phyloP scores from a whole-genome alignment of 2,888 invertebrate species.

The Poecilobothrus nobilitatus region DNA sequence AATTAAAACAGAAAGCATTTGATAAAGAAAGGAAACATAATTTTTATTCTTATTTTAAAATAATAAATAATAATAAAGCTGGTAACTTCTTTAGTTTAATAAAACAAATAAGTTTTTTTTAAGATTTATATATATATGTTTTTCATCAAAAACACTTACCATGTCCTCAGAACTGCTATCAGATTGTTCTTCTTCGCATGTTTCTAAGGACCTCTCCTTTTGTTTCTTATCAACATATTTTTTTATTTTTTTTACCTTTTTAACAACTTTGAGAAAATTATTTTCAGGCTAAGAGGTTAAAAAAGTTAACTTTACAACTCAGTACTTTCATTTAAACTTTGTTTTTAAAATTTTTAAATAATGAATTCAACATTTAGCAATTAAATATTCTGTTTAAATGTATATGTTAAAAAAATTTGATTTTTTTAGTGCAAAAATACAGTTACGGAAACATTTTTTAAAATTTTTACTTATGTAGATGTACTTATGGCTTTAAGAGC shows the following conservation, averaged over 20 bases:
- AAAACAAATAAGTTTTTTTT: not conserved
- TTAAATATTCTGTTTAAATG: too few relatives aligned
- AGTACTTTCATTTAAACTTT: too few relatives aligned
- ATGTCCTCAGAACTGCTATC: conserved; percentile 61
- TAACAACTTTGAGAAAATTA: conserved; percentile 41
- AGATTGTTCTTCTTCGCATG: conserved; percentile 43
- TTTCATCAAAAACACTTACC: conserved; percentile 48
- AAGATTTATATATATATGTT: not conserved
- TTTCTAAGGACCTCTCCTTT: conserved; percentile 24
- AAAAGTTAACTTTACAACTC: too few relatives aligned
- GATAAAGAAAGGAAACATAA: conserved; percentile 42
- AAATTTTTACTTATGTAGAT: too few relatives aligned
- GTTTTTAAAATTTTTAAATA: too few relatives aligned
- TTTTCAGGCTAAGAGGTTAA: conserved; percentile 35
- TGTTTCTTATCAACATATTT: conserved; percentile 44
- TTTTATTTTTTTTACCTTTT: conserved; percentile 43
- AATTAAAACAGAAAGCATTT: conserved; percentile 42
- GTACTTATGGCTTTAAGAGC: too few relatives aligned
- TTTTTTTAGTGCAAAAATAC: too few relatives aligned
- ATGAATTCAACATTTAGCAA: too few relatives aligned
- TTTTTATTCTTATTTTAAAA: not conserved
- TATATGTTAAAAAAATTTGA: too few relatives aligned
- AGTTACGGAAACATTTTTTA: too few relatives aligned
- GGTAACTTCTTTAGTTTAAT: not conserved
- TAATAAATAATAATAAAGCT: not conserved